Evolutionary conservation across 2,888 invertebrate genomes (phyloP).

Genomic region (Lomographa bimaculata): DNA sequence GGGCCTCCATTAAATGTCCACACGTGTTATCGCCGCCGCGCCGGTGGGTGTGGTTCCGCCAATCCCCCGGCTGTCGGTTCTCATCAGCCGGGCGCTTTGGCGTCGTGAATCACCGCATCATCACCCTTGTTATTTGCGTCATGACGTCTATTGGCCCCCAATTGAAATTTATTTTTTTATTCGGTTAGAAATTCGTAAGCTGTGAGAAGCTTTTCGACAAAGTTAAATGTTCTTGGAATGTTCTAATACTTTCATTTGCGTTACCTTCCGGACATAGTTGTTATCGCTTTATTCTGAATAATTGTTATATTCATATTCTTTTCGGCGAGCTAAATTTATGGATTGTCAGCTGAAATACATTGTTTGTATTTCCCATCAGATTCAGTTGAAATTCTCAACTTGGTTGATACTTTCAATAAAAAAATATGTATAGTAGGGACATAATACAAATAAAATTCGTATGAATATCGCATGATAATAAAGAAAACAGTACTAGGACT

Average conservation of each 20-base stretch:
- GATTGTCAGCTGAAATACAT: too few relatives aligned
- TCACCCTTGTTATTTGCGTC: too few relatives aligned
- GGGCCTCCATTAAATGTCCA: slow-evolving; percentile 8
- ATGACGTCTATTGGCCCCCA: slow-evolving; percentile 3
- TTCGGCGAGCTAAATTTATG: slow-evolving; percentile 7
- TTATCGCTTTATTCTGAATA: slow-evolving; percentile 5
- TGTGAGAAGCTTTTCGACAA: too few relatives aligned
- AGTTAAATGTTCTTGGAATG: slow-evolving; percentile 4
- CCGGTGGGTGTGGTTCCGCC: slow-evolving; percentile 11
- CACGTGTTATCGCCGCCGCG: slow-evolving; percentile 8
- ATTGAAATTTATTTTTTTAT: neutral
- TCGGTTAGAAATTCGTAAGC: neutral
- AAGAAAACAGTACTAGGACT: too few relatives aligned
- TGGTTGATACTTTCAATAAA: too few relatives aligned
- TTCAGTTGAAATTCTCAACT: too few relatives aligned
- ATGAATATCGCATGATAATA: too few relatives aligned
- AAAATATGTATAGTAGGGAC: too few relatives aligned
- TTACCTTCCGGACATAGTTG: too few relatives aligned
- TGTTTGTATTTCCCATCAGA: too few relatives aligned
- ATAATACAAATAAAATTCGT: too few relatives aligned
- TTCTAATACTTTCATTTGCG: too few relatives aligned
- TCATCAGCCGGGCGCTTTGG: slow-evolving; percentile 1
- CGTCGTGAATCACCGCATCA: slow-evolving; percentile 2
- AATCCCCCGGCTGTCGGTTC: slow-evolving; percentile 1
- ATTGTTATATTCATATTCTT: slow-evolving; percentile 4